Evolutionary conservation across 1,140 invertebrate genomes (phyloP).

Genomic region (Pentalonia nigronervosa): DNA sequence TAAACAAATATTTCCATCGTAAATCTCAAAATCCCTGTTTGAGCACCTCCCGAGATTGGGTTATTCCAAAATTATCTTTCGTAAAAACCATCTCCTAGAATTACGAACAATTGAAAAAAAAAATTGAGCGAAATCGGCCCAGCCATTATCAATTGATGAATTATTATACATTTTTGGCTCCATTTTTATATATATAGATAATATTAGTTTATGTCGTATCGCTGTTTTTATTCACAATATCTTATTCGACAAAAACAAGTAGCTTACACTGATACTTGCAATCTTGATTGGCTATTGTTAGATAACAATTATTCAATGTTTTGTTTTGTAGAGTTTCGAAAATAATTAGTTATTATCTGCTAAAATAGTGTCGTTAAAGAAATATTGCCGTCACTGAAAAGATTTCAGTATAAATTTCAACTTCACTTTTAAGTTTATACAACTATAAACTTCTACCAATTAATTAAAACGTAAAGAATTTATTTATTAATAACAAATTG

Average conservation of each 20-base stretch:
- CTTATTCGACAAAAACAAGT: neutral
- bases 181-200: too few species aligned
- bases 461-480: neutral
- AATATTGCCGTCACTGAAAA: neutral
- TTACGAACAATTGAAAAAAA: too few species aligned
- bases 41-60: too few species aligned
- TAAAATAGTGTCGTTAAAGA: neutral
- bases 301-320: neutral
- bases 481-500: neutral
- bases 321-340: neutral
- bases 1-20: too few species aligned
- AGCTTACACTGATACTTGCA: neutral
- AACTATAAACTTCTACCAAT: conserved; percentile 10
- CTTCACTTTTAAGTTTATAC: conserved; percentile 18
- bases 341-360: neutral
- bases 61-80: too few species aligned
- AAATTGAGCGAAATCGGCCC: too few species aligned
- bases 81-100: too few species aligned
- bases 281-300: neutral
- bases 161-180: too few species aligned
- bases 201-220: neutral
- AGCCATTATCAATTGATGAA: too few species aligned
- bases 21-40: too few species aligned
- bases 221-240: neutral
- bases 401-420: neutral